Evolutionary conservation across 1,140 invertebrate species (phyloP), one percentile per base, ranked within the genome.

Genomic region (Drosophila punjabiensis): DNA sequence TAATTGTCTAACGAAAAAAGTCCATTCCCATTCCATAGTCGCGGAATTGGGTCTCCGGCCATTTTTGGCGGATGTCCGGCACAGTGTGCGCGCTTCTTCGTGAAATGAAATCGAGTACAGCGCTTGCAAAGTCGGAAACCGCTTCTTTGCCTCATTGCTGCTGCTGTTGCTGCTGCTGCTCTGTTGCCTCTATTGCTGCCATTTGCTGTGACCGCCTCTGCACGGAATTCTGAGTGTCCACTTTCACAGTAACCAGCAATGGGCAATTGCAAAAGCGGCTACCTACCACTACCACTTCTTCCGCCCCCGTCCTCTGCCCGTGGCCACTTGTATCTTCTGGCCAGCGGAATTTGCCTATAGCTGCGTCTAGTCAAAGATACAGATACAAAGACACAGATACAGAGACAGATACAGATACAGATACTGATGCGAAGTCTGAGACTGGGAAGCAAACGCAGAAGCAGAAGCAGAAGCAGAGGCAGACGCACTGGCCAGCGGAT

Each of bases 91-190:
- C 61, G 59, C 47, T 61, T 65, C 65, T 81, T 67, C 71, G 61
- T 70, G 64, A 89, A 89, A 88, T 85, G 85, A 82, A 88, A 88
- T 88, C 75, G 86, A 88, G 85, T 88, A 88, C 85, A 88, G 37
- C 59, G 78, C 74, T 76, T 60, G 85, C 81, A 75, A 70, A 77
- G 76, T 83, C 80, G 64, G 70, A 47, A 83, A 84, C 81, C 45
- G 77, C 77, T 90, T 79, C 77, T 90, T 79, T 88, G 79, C 82
- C 65, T 68, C 76, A 74, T 74, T 79, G 83, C 69, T 82, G 60
- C 47, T 56, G 56, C 66, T 68, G 65, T 35, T 62, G 48, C 67
- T 69, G 48, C 67, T 69, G 63, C 37, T 56, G 53, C 33, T 56
- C 30, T 24, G 53, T 56, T 56, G 37, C 20, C 37, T 62, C 63